phyloP scores from a whole-genome alignment of 2,888 invertebrate species.

The Lysandra coridon region DNA sequence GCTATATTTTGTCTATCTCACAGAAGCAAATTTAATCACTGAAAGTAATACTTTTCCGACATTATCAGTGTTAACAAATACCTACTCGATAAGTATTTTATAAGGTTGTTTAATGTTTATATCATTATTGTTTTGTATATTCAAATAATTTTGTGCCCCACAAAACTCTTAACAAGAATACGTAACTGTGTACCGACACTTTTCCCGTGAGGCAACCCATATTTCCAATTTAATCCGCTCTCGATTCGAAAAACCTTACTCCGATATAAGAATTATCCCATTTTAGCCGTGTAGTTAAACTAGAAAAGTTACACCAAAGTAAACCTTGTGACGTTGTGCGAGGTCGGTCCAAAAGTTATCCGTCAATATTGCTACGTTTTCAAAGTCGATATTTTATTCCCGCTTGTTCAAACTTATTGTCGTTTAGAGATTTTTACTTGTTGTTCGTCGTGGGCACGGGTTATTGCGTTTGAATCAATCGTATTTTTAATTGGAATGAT shows the following conservation, averaged over 20 bases:
- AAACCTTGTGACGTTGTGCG: constrained; percentile 32
- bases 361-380: constrained; percentile 44
- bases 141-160: not conserved
- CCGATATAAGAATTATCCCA: constrained; percentile 57
- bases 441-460: constrained; percentile 46
- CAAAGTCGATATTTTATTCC: constrained; percentile 71
- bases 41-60: not conserved
- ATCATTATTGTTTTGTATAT: not conserved
- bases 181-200: constrained; percentile 46
- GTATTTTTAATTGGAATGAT: constrained; percentile 32
- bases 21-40: not conserved
- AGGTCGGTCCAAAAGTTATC: constrained; percentile 38
- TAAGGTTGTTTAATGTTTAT: too few species aligned
- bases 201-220: constrained; percentile 67
- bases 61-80: too few species aligned
- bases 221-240: constrained; percentile 69
- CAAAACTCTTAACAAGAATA: constrained; percentile 21
- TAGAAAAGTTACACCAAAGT: constrained; percentile 25
- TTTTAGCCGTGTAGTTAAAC: constrained; percentile 43
- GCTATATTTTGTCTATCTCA: not conserved
- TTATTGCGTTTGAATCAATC: constrained; percentile 46
- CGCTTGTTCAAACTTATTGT: constrained; percentile 72
- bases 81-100: too few species aligned
- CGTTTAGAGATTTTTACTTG: constrained; percentile 61
- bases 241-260: constrained; percentile 64